Conservation (phyloP, 2,113 vertebrate genomes). For the Tenrec ecaudatus region DNA sequence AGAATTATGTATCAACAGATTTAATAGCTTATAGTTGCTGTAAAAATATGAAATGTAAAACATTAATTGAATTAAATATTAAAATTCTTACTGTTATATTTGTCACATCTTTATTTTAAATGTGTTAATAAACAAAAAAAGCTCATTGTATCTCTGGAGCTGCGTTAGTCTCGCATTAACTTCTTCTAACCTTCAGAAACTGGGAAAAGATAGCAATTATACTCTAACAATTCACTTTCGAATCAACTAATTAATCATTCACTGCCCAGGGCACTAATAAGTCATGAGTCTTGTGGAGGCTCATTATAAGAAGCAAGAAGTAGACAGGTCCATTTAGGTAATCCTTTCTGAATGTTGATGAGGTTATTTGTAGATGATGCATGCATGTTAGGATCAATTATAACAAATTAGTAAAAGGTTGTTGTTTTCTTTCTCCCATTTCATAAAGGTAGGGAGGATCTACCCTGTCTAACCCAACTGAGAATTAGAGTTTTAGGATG, state of each 20-base stretch:
- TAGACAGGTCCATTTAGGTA: constrained; percentile 81
- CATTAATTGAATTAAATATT: constrained; percentile 35
- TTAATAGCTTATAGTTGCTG: neutral
- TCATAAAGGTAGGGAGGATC: constrained; percentile 60
- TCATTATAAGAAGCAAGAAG: constrained; percentile 85
- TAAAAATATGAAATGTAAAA: constrained; percentile 50
- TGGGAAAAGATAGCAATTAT: constrained; percentile 86
- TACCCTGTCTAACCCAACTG: constrained; percentile 65
- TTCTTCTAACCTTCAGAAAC: constrained; percentile 86
- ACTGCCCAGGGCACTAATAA: constrained; percentile 86
- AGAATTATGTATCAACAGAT: neutral
- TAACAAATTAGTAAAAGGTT: constrained; percentile 66
- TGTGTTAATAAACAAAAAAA: constrained; percentile 79
- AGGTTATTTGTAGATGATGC: constrained; percentile 86
- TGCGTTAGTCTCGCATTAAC: constrained; percentile 82
- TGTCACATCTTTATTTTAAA: constrained; percentile 22
- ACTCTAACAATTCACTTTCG: constrained; percentile 84
- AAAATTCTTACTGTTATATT: neutral
- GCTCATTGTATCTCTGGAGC: constrained; percentile 64
- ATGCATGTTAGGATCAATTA: constrained; percentile 83
- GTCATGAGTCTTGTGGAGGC: constrained; percentile 84
- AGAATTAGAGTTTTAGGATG: constrained; percentile 57
- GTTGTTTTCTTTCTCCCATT: constrained; percentile 63
- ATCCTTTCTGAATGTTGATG: constrained; percentile 85
- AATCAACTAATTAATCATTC: constrained; percentile 89